Conservation (phyloP, 2,797 vertebrate genomes). For the Muscicapa comitata region DNA sequence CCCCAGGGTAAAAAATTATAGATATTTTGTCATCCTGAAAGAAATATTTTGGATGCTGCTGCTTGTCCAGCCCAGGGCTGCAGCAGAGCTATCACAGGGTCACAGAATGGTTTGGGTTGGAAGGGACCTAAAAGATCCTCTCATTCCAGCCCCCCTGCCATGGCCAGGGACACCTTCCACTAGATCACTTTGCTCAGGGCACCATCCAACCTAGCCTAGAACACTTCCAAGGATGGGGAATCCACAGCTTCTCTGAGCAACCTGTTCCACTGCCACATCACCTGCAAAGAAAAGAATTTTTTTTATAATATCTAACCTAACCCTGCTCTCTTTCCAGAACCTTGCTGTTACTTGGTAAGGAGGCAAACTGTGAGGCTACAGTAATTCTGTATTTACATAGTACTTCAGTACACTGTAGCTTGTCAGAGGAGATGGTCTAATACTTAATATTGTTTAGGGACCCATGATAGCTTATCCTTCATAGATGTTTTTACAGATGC, state of each 20-base stretch:
- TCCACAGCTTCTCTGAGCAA: neutral
- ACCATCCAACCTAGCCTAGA: neutral
- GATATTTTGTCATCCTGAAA: neutral
- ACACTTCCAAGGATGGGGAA: neutral
- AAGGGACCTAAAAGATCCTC: neutral
- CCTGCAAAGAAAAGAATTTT: neutral
- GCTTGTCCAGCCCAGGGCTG: neutral
- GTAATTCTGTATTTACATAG: neutral
- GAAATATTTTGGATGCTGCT: neutral
- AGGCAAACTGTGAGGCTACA: neutral
- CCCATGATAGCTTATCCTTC: neutral
- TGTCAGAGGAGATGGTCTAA: neutral
- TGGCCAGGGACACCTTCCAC: neutral
- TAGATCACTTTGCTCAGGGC: neutral
- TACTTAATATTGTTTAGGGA: neutral
- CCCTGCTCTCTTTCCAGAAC: neutral
- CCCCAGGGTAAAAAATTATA: neutral
- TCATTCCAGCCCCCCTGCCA: accelerated
- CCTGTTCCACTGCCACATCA: neutral
- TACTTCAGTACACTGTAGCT: neutral
- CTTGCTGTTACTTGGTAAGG: neutral
- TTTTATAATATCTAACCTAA: neutral
- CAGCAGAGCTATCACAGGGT: neutral
- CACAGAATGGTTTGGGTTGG: neutral
- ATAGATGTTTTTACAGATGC: neutral